Evolutionary conservation across 2,888 invertebrate genomes (phyloP).

Genomic region (Diploptera punctata): DNA sequence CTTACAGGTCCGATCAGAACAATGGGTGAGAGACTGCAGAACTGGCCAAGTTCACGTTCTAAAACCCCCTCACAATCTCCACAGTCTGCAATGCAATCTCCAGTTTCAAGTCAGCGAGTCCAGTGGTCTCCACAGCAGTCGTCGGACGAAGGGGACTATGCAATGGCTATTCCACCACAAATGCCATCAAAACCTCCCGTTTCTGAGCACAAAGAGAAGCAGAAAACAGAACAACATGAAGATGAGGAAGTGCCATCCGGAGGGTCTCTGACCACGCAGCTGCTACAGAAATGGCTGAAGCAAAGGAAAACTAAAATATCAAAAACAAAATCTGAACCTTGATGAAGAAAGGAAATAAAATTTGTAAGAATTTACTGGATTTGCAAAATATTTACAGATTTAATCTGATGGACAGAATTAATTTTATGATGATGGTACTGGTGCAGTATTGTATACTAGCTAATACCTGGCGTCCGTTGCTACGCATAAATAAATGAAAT

Average conservation of each 20-base stretch:
- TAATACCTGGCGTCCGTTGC: no score
- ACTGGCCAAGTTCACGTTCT: constrained; percentile 62
- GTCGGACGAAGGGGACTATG: constrained; percentile 23
- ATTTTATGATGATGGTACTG: no score
- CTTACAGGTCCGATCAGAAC: constrained; percentile 47
- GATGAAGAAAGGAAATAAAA: not conserved
- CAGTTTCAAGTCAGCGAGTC: constrained; percentile 12
- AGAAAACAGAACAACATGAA: constrained; percentile 16
- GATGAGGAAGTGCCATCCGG: constrained; percentile 30
- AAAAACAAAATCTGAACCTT: constrained; percentile 38
- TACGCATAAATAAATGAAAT: no score
- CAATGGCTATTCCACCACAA: constrained; percentile 17
- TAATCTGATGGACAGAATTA: no score
- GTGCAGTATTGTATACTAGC: no score
- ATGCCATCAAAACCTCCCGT: constrained; percentile 12
- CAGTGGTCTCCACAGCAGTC: constrained; percentile 4
- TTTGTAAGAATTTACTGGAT: no score
- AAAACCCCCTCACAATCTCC: constrained; percentile 64
- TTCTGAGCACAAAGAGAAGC: not conserved
- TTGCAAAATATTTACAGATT: no score
- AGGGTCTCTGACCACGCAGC: constrained; percentile 40
- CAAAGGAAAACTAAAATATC: constrained; percentile 36
- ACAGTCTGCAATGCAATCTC: not conserved
- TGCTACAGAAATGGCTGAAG: constrained; percentile 41
- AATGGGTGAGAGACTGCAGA: constrained; percentile 51